These are phyloP conservation scores for Agonopterix subpropinquella DNA, from an alignment of 2,888 invertebrate genomes.

Conservation along the genomic window DNA sequence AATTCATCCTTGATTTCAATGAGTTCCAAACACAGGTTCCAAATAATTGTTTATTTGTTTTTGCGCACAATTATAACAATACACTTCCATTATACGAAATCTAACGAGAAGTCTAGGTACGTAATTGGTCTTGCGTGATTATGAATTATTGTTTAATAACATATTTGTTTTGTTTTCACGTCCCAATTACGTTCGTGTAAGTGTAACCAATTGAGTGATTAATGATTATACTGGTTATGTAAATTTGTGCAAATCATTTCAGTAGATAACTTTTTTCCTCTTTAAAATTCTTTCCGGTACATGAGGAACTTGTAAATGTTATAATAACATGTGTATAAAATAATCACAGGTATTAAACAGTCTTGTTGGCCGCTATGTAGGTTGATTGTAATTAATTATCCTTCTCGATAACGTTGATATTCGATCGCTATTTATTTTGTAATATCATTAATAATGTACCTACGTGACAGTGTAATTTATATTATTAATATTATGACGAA, in stretches of 20 bases:
- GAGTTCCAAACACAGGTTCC: background rate
- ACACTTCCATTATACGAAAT: too few relatives aligned
- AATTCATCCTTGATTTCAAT: background rate
- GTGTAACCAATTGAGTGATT: background rate
- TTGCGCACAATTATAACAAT: background rate
- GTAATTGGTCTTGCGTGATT: slow-evolving; percentile 1
- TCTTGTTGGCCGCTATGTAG: background rate
- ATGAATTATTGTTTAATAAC: slow-evolving; percentile 1
- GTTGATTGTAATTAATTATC: too few relatives aligned
- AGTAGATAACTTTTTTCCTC: background rate
- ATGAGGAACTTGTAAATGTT: slow-evolving; percentile 5
- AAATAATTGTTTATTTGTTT: background rate
- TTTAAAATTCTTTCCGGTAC: slow-evolving; percentile 2
- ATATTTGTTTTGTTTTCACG: slow-evolving; percentile 2
- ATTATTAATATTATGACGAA: too few relatives aligned
- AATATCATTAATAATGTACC: too few relatives aligned
- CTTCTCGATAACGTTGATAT: too few relatives aligned
- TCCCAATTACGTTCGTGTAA: background rate
- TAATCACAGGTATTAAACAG: slow-evolving; percentile 5
- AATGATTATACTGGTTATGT: background rate
- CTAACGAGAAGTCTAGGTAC: too few relatives aligned
- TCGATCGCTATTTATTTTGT: too few relatives aligned
- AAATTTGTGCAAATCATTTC: background rate
- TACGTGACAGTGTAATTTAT: too few relatives aligned
- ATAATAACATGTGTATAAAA: slow-evolving; percentile 1